Evolutionary conservation across 2,113 vertebrate species (phyloP).

Genomic region (Stegostoma tigrinum): DNA sequence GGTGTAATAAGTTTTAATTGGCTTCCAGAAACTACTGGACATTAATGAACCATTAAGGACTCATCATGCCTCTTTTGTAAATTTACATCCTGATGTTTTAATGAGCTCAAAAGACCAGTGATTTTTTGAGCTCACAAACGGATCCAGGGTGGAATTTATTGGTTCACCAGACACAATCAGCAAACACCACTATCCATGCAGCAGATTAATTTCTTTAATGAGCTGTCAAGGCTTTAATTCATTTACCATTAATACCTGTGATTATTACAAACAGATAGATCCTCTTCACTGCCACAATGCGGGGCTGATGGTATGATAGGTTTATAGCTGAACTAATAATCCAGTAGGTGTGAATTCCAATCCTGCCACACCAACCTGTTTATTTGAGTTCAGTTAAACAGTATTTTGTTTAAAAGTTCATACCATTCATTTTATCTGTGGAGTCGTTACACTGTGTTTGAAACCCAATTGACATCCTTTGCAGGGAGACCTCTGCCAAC

Average conservation of each 20-base stretch:
- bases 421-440: not conserved
- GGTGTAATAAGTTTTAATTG: not conserved
- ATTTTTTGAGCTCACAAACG: not conserved
- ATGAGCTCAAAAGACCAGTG: not conserved
- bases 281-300: too few species aligned
- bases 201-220: not conserved
- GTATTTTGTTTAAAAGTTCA: not conserved
- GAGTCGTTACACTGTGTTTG: not conserved
- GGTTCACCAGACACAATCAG: not conserved
- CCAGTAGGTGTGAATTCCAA: not conserved
- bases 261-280: not conserved
- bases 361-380: not conserved
- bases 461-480: not conserved
- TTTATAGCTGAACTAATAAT: not conserved
- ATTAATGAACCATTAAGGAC: not conserved
- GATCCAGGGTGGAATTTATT: not conserved
- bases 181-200: not conserved
- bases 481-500: not conserved
- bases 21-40: not conserved
- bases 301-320: not conserved
- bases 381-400: not conserved
- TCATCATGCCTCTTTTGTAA: not conserved
- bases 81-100: not conserved
- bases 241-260: not conserved
- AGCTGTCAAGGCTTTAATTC: not conserved